Conservation (phyloP, 2,888 invertebrate genomes). For the Enchytraeus crypticus region DNA sequence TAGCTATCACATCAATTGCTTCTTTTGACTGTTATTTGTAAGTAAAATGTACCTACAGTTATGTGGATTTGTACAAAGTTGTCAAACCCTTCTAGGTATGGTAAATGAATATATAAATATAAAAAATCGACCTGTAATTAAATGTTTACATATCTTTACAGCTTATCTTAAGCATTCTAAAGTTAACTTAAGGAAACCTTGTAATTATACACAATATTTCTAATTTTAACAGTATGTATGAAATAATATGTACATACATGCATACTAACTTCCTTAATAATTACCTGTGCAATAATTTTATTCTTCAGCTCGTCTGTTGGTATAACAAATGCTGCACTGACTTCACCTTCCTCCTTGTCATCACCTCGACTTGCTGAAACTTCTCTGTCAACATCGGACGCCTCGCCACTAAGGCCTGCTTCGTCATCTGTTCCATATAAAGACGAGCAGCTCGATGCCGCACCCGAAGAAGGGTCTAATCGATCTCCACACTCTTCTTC, state of each 20-base stretch:
- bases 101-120: too few relatives aligned
- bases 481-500: conserved; percentile 2
- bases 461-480: background rate
- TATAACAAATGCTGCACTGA: too few relatives aligned
- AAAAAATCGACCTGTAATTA: too few relatives aligned
- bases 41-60: too few relatives aligned
- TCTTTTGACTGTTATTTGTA: too few relatives aligned
- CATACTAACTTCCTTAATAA: background rate
- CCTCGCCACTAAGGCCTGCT: background rate
- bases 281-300: conserved; percentile 10
- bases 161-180: background rate
- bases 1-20: too few relatives aligned
- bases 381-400: conserved; percentile 8
- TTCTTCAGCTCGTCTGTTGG: conserved; percentile 6
- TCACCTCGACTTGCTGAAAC: background rate
- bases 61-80: too few relatives aligned
- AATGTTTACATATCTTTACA: background rate
- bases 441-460: conserved; percentile 1
- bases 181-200: too few relatives aligned
- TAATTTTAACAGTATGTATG: background rate
- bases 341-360: conserved; percentile 1
- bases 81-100: too few relatives aligned
- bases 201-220: too few relatives aligned
- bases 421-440: conserved; percentile 5
- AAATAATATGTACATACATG: background rate